Percentiles rank a stretch among this genome's conserved stretches.
Conservation (phyloP, 2,888 invertebrate genomes). For the Lypha dubia region DNA sequence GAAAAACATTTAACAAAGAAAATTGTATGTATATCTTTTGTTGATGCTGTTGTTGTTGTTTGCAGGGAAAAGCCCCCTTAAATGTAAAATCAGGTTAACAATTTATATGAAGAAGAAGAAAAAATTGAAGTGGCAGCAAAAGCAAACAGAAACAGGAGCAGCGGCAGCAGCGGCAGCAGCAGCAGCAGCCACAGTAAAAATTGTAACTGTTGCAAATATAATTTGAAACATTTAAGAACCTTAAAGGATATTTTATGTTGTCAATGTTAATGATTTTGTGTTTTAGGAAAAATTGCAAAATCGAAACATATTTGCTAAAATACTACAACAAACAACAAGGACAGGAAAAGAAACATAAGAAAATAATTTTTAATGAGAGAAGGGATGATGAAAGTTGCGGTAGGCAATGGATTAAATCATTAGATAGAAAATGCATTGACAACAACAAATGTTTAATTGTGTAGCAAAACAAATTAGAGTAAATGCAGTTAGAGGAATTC, state of each 20-base stretch:
- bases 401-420: conserved; percentile 53
- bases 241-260: conserved; percentile 59
- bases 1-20: conserved; percentile 34
- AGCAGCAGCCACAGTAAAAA: neutral
- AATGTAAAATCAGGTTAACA: conserved; percentile 70
- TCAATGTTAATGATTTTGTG: conserved; percentile 29
- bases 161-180: neutral
- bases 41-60: conserved; percentile 32
- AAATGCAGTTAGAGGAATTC: conserved; percentile 31
- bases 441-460: conserved; percentile 4
- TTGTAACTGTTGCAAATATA: conserved; percentile 22
- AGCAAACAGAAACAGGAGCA: neutral
- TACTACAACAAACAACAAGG: conserved; percentile 79
- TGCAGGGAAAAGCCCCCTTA: conserved; percentile 51
- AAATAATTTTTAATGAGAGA: conserved; percentile 24
- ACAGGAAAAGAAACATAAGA: neutral
- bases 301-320: conserved; percentile 81
- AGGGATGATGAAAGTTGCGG: conserved; percentile 48
- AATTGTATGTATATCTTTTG: conserved; percentile 1
- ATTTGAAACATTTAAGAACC: conserved; percentile 44
- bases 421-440: neutral
- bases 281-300: conserved; percentile 74
- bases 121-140: conserved; percentile 6
- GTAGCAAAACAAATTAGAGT: neutral
- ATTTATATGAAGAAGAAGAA: conserved; percentile 53